Conservation (phyloP, 2,113 vertebrate species). For the Ahaetulla prasina region DNA sequence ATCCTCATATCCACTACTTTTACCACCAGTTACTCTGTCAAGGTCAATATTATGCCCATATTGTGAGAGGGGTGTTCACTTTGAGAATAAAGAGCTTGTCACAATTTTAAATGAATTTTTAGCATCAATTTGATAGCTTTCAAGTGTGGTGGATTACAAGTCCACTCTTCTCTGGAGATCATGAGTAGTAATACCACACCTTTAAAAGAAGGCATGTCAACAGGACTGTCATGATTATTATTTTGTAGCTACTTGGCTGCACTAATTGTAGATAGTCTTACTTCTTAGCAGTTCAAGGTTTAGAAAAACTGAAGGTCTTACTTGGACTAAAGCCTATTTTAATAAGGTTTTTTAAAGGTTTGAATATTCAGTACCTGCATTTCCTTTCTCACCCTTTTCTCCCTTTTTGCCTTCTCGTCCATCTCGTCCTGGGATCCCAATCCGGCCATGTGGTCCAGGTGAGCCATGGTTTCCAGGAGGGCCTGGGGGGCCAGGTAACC, state of each 20-base stretch:
- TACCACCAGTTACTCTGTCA: neutral
- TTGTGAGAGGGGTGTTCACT: neutral
- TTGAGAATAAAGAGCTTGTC: neutral
- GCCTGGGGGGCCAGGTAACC: slow-evolving; percentile 82
- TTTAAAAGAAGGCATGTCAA: neutral
- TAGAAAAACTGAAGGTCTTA: neutral
- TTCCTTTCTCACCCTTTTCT: slow-evolving; percentile 91
- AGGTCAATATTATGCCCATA: neutral
- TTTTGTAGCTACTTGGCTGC: neutral
- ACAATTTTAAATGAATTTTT: neutral
- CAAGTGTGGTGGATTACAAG: neutral
- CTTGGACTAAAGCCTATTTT: neutral
- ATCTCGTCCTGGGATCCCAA: slow-evolving; percentile 93
- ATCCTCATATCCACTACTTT: too few relatives aligned
- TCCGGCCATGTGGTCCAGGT: slow-evolving; percentile 81
- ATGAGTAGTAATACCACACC: neutral
- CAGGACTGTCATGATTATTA: neutral
- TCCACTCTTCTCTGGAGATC: neutral
- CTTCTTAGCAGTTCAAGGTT: neutral
- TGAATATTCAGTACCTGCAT: slow-evolving; percentile 77
- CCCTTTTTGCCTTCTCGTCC: slow-evolving; percentile 94
- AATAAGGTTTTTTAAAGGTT: neutral
- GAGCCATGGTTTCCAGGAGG: slow-evolving; percentile 78
- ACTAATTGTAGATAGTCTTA: neutral
- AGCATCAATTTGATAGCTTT: neutral